Percentiles rank a stretch among this genome's conserved stretches.
phyloP scores from a whole-genome alignment of 1,140 invertebrate species.

The Triops longicaudatus region DNA sequence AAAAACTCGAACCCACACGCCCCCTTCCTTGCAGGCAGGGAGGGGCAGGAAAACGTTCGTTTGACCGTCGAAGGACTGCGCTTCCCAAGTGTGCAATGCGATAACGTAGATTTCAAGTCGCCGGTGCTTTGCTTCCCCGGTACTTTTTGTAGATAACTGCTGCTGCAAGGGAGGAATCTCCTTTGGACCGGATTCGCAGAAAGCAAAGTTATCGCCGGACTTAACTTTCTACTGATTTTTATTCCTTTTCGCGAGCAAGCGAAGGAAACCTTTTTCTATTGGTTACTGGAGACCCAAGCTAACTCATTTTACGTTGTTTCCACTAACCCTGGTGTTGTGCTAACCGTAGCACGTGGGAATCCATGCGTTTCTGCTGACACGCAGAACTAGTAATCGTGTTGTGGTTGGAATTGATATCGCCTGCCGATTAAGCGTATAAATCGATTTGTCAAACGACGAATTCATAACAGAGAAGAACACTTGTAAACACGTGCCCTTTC shows the following conservation, averaged over 20 bases:
- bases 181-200: neutral
- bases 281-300: neutral
- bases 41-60: neutral
- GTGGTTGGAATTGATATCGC: no score
- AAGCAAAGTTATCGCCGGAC: neutral
- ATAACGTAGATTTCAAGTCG: neutral
- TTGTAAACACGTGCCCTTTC: no score
- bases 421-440: no score
- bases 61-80: neutral
- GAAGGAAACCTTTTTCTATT: neutral
- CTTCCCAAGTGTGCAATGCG: neutral
- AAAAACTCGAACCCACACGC: neutral
- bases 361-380: no score
- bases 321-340: no score
- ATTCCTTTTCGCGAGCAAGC: neutral
- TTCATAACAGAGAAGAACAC: no score
- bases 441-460: no score
- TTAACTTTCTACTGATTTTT: neutral
- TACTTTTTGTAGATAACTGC: neutral
- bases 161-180: neutral
- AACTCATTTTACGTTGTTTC: no score
- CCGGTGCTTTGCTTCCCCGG: neutral
- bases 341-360: no score
- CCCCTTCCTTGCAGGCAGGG: neutral
- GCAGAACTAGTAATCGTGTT: no score